Evolutionary conservation across 2,888 invertebrate genomes (phyloP).

Genomic region (Epiblema foenella): DNA sequence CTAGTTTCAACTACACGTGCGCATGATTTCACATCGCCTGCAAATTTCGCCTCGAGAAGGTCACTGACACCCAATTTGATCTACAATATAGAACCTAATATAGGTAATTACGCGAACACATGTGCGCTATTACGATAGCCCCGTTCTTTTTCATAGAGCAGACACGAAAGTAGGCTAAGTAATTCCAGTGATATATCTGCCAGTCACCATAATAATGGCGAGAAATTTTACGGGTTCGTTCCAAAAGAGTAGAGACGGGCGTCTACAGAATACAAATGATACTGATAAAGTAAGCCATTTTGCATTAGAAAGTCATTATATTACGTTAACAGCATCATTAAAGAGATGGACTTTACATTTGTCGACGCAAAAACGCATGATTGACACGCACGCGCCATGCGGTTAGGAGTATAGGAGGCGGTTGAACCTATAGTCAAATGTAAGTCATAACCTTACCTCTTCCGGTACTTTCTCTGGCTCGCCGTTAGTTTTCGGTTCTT

Average conservation of each 20-base stretch:
- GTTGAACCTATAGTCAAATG: constrained; percentile 1
- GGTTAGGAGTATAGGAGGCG: constrained; percentile 5
- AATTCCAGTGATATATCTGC: constrained; percentile 48
- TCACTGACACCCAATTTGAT: constrained; percentile 58
- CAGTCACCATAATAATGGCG: constrained; percentile 27
- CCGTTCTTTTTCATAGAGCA: background rate
- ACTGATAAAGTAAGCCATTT: constrained; percentile 25
- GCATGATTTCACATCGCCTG: constrained; percentile 63
- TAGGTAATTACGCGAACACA: constrained; percentile 43
- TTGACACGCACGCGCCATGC: constrained; percentile 19
- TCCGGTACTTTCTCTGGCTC: constrained; percentile 87
- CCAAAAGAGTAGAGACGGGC: constrained; percentile 20
- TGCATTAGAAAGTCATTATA: constrained; percentile 64
- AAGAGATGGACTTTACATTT: constrained; percentile 30
- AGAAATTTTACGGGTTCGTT: constrained; percentile 27
- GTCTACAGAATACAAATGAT: constrained; percentile 23
- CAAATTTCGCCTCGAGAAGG: constrained; percentile 63
- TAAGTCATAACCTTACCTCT: constrained; percentile 81
- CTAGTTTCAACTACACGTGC: constrained; percentile 58
- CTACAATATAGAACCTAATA: constrained; percentile 52
- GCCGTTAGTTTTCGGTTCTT: constrained; percentile 85
- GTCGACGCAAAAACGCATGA: constrained; percentile 22
- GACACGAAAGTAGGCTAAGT: constrained; percentile 63
- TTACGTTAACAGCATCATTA: constrained; percentile 51
- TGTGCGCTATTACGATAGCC: constrained; percentile 36